phyloP scores from a whole-genome alignment of 2,888 invertebrate genomes.

The Lymantria dispar region DNA sequence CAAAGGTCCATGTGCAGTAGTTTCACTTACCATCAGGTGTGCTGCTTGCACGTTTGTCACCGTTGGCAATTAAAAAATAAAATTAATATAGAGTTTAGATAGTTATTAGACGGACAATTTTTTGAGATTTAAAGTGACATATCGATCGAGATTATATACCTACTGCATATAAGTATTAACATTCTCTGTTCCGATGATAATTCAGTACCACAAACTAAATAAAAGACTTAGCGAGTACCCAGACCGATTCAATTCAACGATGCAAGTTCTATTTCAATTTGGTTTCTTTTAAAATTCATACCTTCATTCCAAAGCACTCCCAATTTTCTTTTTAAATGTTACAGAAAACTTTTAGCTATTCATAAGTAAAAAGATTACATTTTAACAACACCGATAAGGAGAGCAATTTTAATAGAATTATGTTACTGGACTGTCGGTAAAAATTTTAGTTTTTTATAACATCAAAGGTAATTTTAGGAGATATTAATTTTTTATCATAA shows the following conservation, averaged over 20 bases:
- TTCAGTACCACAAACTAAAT: slow-evolving; percentile 2
- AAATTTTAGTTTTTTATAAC: not conserved
- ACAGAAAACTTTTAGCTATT: slow-evolving; percentile 9
- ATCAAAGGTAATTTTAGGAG: too few relatives aligned
- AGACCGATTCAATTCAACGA: slow-evolving; percentile 22
- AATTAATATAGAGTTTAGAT: too few relatives aligned
- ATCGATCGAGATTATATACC: too few relatives aligned
- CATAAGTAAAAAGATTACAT: slow-evolving; percentile 12
- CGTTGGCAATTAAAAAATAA: too few relatives aligned
- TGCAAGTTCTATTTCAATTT: slow-evolving; percentile 37
- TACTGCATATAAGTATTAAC: not conserved
- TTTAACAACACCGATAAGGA: slow-evolving; percentile 2
- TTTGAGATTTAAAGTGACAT: too few relatives aligned
- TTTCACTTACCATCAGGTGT: too few relatives aligned
- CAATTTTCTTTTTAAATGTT: slow-evolving; percentile 20
- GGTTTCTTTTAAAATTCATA: slow-evolving; percentile 44
- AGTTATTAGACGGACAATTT: too few relatives aligned
- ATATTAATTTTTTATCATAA: too few relatives aligned
- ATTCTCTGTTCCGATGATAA: not conserved
- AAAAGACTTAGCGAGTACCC: slow-evolving; percentile 13
- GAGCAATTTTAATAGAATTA: not conserved
- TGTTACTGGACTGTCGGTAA: not conserved
- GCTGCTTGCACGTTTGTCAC: too few relatives aligned
- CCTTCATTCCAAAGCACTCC: slow-evolving; percentile 26
- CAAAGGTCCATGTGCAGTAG: too few relatives aligned